A percentile compares a stretch with the other conserved stretches of the same genome.
These are phyloP conservation scores for Picus viridis DNA, from an alignment of 2,797 vertebrate genomes.

Conservation along the genomic window DNA sequence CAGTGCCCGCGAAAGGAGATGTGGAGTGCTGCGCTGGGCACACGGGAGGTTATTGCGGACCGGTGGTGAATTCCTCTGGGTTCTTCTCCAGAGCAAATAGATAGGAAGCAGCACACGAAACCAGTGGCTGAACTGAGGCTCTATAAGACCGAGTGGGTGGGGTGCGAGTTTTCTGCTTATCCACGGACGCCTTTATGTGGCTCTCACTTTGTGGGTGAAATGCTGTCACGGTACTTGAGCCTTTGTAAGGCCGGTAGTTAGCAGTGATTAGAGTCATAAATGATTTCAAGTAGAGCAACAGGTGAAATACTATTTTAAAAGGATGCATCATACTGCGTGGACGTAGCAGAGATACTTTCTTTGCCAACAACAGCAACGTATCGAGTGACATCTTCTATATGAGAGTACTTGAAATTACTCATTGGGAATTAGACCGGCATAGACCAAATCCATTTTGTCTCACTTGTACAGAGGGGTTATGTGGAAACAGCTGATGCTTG, in stretches of 20 bases:
- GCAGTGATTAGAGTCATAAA: background rate
- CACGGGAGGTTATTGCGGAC: rapidly evolving
- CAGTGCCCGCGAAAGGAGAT: no score
- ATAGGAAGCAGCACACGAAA: background rate
- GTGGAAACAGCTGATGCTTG: background rate
- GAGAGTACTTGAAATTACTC: background rate
- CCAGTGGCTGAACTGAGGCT: rapidly evolving
- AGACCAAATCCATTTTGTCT: background rate
- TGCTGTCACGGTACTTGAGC: rapidly evolving
- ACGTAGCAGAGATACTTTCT: background rate
- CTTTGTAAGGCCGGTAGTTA: rapidly evolving
- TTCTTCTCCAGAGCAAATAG: background rate
- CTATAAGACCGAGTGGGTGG: rapidly evolving
- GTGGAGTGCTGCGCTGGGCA: background rate
- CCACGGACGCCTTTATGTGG: rapidly evolving
- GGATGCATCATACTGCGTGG: background rate
- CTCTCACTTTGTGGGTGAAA: background rate
- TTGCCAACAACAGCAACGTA: background rate
- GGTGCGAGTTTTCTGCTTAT: rapidly evolving
- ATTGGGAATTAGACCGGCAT: background rate
- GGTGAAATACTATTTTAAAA: slow-evolving; percentile 38
- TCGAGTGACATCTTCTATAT: background rate
- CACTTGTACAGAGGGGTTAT: background rate
- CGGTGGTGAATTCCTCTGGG: rapidly evolving
- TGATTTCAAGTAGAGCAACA: background rate